Evolutionary conservation across 2,888 invertebrate species (phyloP).

Genomic region (Hymenopus coronatus): DNA sequence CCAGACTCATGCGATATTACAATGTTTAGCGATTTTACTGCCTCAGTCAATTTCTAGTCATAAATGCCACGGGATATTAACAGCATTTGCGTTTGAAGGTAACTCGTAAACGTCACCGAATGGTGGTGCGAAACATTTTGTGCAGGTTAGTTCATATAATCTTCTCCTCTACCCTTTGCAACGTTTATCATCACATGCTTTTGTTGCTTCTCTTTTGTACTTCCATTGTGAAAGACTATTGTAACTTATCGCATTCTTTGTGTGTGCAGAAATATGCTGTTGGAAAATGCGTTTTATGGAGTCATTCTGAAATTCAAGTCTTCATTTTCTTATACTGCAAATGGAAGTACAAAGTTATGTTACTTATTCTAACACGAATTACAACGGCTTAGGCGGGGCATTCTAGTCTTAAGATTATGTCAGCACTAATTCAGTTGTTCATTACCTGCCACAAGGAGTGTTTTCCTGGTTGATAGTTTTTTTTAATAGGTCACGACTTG

Average conservation of each 20-base stretch:
- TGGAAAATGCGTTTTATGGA: background rate
- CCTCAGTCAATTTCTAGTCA: slow-evolving; percentile 24
- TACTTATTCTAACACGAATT: background rate
- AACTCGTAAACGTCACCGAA: slow-evolving; percentile 13
- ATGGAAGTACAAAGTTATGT: background rate
- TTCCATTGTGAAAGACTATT: background rate
- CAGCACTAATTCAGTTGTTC: background rate
- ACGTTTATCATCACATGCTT: background rate
- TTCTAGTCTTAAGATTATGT: background rate
- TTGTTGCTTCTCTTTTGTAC: background rate
- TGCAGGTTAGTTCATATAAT: background rate
- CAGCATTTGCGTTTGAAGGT: slow-evolving; percentile 7
- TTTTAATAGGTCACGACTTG: too few species aligned
- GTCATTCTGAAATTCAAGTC: background rate
- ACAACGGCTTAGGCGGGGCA: background rate
- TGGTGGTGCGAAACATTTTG: background rate
- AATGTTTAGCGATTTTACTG: slow-evolving; percentile 24
- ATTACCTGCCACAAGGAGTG: background rate
- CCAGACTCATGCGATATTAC: slow-evolving; percentile 13
- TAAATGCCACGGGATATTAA: slow-evolving; percentile 26
- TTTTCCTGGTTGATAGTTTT: background rate
- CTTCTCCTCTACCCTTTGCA: background rate
- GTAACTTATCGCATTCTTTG: background rate
- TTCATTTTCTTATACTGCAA: background rate
- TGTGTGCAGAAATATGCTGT: background rate